Evolutionary conservation across 2,797 vertebrate genomes (phyloP).

Genomic region (Micromesistius poutassou): DNA sequence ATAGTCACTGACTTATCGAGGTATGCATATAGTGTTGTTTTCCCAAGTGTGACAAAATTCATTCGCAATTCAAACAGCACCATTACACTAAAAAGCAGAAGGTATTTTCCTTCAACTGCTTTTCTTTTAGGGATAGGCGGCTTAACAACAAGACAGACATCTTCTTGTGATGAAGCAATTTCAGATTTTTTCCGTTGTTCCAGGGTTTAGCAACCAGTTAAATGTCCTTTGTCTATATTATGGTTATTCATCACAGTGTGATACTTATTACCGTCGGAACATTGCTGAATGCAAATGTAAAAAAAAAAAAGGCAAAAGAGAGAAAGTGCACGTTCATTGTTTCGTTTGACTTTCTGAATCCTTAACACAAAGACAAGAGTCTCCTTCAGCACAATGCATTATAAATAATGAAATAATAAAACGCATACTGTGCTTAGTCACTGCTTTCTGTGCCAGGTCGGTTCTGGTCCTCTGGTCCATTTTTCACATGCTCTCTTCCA

Average conservation of each 20-base stretch:
- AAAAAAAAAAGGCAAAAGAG: too few species aligned
- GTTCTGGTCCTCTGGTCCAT: not conserved
- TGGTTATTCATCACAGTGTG: not conserved
- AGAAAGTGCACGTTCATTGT: not conserved
- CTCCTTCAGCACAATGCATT: not conserved
- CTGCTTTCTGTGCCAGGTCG: not conserved
- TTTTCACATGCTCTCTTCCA: conserved; percentile 17
- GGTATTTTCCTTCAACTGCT: not conserved
- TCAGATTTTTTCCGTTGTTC: not conserved
- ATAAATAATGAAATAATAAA: conserved; percentile 1
- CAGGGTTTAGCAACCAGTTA: not conserved
- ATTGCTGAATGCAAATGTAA: too few species aligned
- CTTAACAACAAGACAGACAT: not conserved
- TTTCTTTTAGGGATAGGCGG: not conserved
- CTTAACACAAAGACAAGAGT: not conserved
- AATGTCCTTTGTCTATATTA: not conserved
- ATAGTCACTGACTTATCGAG: not conserved
- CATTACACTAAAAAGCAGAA: not conserved
- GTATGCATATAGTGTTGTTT: not conserved
- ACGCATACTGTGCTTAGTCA: not conserved
- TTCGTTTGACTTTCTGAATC: not conserved
- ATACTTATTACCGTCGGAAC: not conserved
- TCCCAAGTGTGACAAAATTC: not conserved
- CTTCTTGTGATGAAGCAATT: not conserved
- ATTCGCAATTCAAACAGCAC: not conserved